Evolutionary conservation across 2,113 vertebrate genomes (phyloP).

Genomic region (Seriola rivoliana): DNA sequence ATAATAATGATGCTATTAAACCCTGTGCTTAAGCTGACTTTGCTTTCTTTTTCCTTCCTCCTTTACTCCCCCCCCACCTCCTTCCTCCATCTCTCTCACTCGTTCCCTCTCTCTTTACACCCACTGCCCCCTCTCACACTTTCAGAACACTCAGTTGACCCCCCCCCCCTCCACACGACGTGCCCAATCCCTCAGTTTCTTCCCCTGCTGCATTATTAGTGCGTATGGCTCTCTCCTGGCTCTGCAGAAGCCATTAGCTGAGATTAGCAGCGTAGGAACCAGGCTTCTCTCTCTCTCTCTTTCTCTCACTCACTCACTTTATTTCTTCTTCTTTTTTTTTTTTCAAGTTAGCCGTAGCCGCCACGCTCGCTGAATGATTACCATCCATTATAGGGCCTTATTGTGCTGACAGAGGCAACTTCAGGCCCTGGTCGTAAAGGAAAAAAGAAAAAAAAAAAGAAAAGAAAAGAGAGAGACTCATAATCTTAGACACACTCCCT

Average conservation of each 20-base stretch:
- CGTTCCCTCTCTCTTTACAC: background rate
- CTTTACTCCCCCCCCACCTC: background rate
- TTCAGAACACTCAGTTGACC: constrained; percentile 46
- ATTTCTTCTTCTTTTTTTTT: constrained; percentile 64
- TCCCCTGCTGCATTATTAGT: constrained; percentile 76
- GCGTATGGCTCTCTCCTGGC: constrained; percentile 75
- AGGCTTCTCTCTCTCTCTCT: constrained; percentile 45
- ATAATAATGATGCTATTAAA: constrained; percentile 81
- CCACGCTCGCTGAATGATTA: constrained; percentile 88
- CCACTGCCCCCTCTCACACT: constrained; percentile 10
- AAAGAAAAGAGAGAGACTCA: constrained; percentile 58
- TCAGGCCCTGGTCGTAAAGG: constrained; percentile 74
- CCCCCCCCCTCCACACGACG: constrained; percentile 19
- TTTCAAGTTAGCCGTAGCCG: constrained; percentile 66
- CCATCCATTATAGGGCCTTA: constrained; percentile 87
- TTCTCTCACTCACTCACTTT: constrained; percentile 71
- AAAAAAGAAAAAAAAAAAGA: constrained; percentile 22
- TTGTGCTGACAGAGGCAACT: constrained; percentile 90
- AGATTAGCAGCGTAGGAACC: constrained; percentile 88
- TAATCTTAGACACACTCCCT: constrained; percentile 82
- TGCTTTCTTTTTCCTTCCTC: constrained; percentile 65
- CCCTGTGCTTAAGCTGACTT: constrained; percentile 74
- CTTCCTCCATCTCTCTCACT: background rate
- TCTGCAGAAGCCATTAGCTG: constrained; percentile 90
- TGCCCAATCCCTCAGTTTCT: constrained; percentile 48